Evolutionary conservation across 1,140 invertebrate species (phyloP), one percentile per base, ranked within the genome.

Genomic region (Phocides pigmalion): DNA sequence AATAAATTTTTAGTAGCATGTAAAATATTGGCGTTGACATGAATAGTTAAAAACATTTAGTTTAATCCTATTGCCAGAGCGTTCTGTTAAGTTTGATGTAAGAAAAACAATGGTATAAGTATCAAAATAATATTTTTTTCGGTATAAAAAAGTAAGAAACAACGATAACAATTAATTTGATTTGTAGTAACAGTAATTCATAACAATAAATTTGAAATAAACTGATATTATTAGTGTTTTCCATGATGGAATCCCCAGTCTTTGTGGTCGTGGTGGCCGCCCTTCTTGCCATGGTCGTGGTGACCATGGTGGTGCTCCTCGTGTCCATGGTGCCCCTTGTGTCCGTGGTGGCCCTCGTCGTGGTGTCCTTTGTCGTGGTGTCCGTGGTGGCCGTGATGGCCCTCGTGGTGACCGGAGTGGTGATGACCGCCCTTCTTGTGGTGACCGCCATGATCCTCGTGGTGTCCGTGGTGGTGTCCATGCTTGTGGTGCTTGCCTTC

Each of bases 311-410:
- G 84, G 77, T 94, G 93, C n/a, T n/a, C n/a, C n/a, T n/a, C n/a
- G 58, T 94, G 92, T 42, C 92, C 93, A 12, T 92, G 91, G 65
- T 94, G 93, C 67, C 94, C 94, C 20, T 22, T 5, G 76, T 94
- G 94, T 42, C 91, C 94, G 76, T 95, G 93, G 74, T 95, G 93
- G n/a, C 94, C 94, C 25, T 28, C 25, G 25, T 28, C 25, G 25
- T 28, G 25, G 25, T 94, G 94, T 58, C 94, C 89, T 39, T 94
- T 93, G 51, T 91, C 85, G 77, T 94, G 93, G 58, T 94, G 92
- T 42, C 92, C 93, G 12, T 92, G 91, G 65, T 94, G 93, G 67
- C 94, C 94, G 76, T 95, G 93, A 44, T 95, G 93, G 3, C 94
- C 94, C 67, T 94, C 94, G 32, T 35, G 32, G 32, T 35, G 32